Base-by-base conservation (phyloP, 2,888 invertebrate genomes). In the Drosophila pegasa region DNA sequence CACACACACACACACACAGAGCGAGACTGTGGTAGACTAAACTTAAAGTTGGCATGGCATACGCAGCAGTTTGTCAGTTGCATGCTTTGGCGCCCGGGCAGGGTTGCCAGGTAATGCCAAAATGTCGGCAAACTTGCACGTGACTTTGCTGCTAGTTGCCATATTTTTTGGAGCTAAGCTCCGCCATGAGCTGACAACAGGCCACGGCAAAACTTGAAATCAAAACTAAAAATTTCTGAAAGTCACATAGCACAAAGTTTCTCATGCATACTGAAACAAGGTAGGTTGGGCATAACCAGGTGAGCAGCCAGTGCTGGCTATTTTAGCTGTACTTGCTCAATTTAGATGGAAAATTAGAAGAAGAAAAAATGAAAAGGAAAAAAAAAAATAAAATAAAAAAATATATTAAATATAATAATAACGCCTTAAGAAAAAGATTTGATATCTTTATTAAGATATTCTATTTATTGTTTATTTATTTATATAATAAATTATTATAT, bases 111-210 rank as follows among this genome's bases (percentile, higher is more conserved):
- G 69, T 69, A 72, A 69, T 61, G 67, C 68, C 71, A 63, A 77
- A 77, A 82, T 82, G 85, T 86, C 85, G 87, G 85, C 72, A 81
- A 86, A 85, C 74, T 87, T 85, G 86, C 83, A 86, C 86, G 86
- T 86, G 86, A 86, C 87, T 86, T 87, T 85, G 81, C 59, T 50
- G 59, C 71, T 73, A 86, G 73, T 85, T 86, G 79, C 74, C 80
- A 83, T 85, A 81, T 85, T 85, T 45, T 85, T 78, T 35, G 22
- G 74, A 79, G 70, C 83, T 80, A 77, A 75, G 75, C 74, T 66
- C 35, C 56, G 62, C 64, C 52, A 63, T 52, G 71, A 70, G 74
- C 85, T 78, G 82, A 76, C 83, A 83, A 80, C 79, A 73, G 69
- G 61, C 45, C 60, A 52, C 45, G 71, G 60, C 71, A 80, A 76